Conservation (phyloP, 2,888 invertebrate genomes). For the Eurytoma adleriae region DNA sequence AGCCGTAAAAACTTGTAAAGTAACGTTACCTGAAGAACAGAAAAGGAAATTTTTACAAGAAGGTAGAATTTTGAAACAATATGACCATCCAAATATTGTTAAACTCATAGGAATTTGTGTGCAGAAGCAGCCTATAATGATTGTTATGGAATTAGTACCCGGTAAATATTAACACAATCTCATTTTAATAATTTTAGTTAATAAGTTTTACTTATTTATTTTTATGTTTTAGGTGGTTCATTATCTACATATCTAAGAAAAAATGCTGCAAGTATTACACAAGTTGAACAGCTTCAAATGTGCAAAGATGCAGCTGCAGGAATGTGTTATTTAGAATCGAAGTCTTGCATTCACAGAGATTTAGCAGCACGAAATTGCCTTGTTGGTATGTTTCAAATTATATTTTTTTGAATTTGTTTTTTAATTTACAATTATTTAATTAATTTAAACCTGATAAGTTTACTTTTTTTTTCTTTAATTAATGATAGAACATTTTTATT, state of each 20-base stretch:
- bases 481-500: slow-evolving; percentile 59
- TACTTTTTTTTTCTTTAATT: neutral
- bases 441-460: too few relatives aligned
- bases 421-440: neutral
- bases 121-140: slow-evolving; percentile 98
- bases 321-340: slow-evolving; percentile 96
- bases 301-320: slow-evolving; percentile 95
- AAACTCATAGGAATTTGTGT: slow-evolving; percentile 98
- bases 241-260: slow-evolving; percentile 91
- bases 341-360: slow-evolving; percentile 97
- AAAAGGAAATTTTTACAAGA: slow-evolving; percentile 97
- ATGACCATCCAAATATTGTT: slow-evolving; percentile 97
- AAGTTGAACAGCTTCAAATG: slow-evolving; percentile 88
- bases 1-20: slow-evolving; percentile 96
- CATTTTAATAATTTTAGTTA: slow-evolving; percentile 17
- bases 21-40: slow-evolving; percentile 94
- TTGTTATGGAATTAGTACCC: slow-evolving; percentile 97
- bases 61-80: slow-evolving; percentile 96
- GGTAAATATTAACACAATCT: slow-evolving; percentile 76
- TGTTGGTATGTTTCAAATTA: slow-evolving; percentile 78
- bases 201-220: slow-evolving; percentile 24
- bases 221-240: slow-evolving; percentile 85
- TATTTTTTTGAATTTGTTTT: neutral
- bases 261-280: slow-evolving; percentile 82
- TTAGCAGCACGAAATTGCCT: slow-evolving; percentile 96